Evolutionary conservation across 2,888 invertebrate species (phyloP), one percentile per base, ranked within the genome.

Genomic region (Mimas tiliae): DNA sequence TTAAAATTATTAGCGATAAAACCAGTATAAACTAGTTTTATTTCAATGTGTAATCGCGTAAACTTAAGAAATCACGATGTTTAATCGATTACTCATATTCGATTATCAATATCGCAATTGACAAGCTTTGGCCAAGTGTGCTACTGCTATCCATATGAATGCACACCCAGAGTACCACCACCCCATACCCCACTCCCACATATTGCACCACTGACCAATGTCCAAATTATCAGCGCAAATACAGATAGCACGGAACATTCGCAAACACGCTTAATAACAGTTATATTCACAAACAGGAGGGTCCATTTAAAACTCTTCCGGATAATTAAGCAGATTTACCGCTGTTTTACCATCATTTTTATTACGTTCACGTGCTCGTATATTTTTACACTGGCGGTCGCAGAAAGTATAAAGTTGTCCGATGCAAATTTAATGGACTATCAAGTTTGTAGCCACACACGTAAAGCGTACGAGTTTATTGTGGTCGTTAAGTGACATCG

Each of bases 401-500:
- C 75, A 79, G 80, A 83, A 77, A 72, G 74, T 79, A 77, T 80
- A 80, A 78, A 82, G 73, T 72, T 73, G 78, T 76, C 78, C 72
- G 72, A 84, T 85, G 81, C 81, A 83, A 85, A 82, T 84, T 81
- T 84, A 81, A 85, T 81, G 80, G 82, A 80, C 80, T 77, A 81
- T 84, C 81, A 82, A 80, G 77, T 83, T 78, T 75, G 80, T 77
- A 78, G 79, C 76, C 80, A 80, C 75, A 78, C 79, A 75, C 78
- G 81, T 81, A 77, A 81, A 81, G 69, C 73, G 69, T 65, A 55
- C 27, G 68, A 73, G 70, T 79, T 83, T 83, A 82, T 80, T 76
- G 77, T 74, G 68, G 72, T 65, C 58, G 70, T 69, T 58, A 12
- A 9, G 9, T 58, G 42, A 19, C 34, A 6, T 7, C 42, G 19